Base-by-base conservation (phyloP, 2,888 invertebrate species). In the Aspidiotus rigidus region DNA sequence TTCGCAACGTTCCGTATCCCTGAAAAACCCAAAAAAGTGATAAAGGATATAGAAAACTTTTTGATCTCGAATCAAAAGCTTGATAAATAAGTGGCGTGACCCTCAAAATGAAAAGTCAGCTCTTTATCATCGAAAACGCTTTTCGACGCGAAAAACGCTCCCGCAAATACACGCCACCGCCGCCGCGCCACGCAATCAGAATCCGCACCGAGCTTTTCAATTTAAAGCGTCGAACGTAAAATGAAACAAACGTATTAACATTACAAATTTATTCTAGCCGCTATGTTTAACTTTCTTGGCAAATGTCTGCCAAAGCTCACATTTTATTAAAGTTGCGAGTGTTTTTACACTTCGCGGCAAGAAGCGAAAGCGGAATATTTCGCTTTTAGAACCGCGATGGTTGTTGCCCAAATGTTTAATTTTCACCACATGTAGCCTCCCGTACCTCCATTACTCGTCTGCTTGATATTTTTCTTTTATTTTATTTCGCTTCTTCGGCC, bases 111-210 rank as follows among this genome's bases (percentile, higher is more conserved):
- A 39, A n/a, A 41, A 49, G 15, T 13, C 53, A n/a, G 13, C 44
- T 55, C 28, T 64, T 39, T 41, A 64, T 55, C 64, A 55, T 41
- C 64, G 54, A 54, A n/a, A 53, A 53, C 53, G 13, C 53, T 13
- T 53, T 15, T 28, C 28, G 28, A 28, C 28, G 28, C 28, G 28
- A 28, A 28, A 28, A 28, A 49, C 49, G 49, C 49, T 11, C 2
- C 49, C 49, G 49, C 49, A 49, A 49, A 49, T n/a, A 49, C 49
- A n/a, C n/a, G 10, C 10, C 49, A 11, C 11, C 49, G 49, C n/a
- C 49, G 49, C 49, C 49, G 49, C 49, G 11, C 28, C 28, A 28
- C 28, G 5, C 28, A 28, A 28, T 28, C 28, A 11, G 49, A 49
- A 49, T 13, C n/a, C 49, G 10, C 49, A n/a, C 49, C 49, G 49